Base-by-base conservation (phyloP, 2,113 vertebrate species). In the Cathartes aura region DNA sequence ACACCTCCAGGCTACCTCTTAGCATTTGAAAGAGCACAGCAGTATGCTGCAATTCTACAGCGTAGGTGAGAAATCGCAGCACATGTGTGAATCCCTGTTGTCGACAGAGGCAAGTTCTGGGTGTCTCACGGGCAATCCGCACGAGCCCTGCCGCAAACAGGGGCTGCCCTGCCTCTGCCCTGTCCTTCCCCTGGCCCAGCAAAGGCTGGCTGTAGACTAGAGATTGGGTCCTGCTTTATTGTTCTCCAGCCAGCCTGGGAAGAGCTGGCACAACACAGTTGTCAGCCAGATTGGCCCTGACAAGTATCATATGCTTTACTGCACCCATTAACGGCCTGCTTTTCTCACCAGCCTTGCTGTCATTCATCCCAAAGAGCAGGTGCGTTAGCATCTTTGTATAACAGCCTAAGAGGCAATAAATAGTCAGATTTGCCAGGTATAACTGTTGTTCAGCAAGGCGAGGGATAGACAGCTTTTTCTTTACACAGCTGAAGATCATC, bases 281-380 rank as follows among this genome's bases (percentile, higher is more conserved):
- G 83, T 87, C 89, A 88, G 79, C 59, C 95, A 96, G 80, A 97
- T 92, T 94, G 80, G 29, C n/a, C 60, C 60, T 96, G 87, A 97
- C 83, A 89, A 56, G 43, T 32, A 82, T 92, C 97, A 78, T 96
- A 94, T 91, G 93, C 85, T 97, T 93, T 96, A 70, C 80, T 86
- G 79, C 81, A 48, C 63, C 43, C 5, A 1, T 16, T 92, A 82
- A 56, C 62, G 2, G 64, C 82, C 52, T 94, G 91, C 86, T 71
- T 85, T 64, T 76, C 92, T 96, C 72, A 71, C 63, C 62, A 84
- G 73, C 52, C 67, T 47, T 73, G 47, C 93, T 93, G 87, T 82
- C 91, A 62, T 84, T 94, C 93, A 83, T 82, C 73, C 43, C 2
- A 8, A 93, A 79, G 74, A 94, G 83, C 80, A 86, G 83, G 80